Base-by-base conservation (phyloP, 2,888 invertebrate genomes). In the Candidula unifasciata region DNA sequence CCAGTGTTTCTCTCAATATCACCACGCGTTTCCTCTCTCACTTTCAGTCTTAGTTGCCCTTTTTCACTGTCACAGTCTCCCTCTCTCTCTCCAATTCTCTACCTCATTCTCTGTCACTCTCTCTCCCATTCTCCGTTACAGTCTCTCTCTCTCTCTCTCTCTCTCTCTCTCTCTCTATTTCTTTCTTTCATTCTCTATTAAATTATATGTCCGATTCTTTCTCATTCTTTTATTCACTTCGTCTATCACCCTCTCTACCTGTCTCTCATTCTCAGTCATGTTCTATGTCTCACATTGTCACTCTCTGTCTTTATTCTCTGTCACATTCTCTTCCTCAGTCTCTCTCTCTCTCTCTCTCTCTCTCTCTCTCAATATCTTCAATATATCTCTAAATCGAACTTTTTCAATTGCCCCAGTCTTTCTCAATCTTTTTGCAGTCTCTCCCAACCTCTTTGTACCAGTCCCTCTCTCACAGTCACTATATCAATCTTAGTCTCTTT, bases 391-490 rank as follows among this genome's bases (percentile, higher is more conserved):
- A 60, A n/a, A n/a, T n/a, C n/a, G n/a, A n/a, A n/a, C n/a, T n/a
- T n/a, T 60, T 18, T n/a, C 18, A 24, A 5, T 35, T 0, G 24
- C 37, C 33, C 13, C 30, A 27, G 21, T 66, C 44, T 78, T 54
- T 78, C 68, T 83, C 78, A 57, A 33, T 27, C 52, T 44, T 35
- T n/a, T 68, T n/a, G n/a, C n/a, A n/a, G n/a, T n/a, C n/a, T n/a
- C n/a, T n/a, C n/a, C n/a, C n/a, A n/a, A n/a, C n/a, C n/a, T n/a
- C n/a, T n/a, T n/a, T n/a, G n/a, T n/a, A n/a, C n/a, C n/a, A n/a
- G n/a, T n/a, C n/a, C n/a, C n/a, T n/a, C n/a, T n/a, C n/a, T n/a
- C n/a, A n/a, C n/a, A n/a, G n/a, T n/a, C n/a, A n/a, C n/a, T n/a
- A n/a, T n/a, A n/a, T n/a, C n/a, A n/a, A n/a, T n/a, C n/a, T n/a